These are phyloP conservation scores for Notothenia coriiceps DNA, from an alignment of 2,113 vertebrate species.

Conservation along the genomic window DNA sequence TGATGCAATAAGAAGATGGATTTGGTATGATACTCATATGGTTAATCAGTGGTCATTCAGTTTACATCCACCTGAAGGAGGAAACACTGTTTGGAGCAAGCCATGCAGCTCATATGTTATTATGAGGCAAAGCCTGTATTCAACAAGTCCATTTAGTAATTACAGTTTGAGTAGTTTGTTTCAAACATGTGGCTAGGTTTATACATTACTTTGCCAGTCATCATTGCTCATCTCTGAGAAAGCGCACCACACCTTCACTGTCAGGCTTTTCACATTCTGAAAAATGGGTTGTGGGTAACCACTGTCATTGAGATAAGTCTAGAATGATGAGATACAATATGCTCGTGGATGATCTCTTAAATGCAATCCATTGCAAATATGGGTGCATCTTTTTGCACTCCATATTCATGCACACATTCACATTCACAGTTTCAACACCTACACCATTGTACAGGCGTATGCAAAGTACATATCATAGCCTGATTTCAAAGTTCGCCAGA, in stretches of 20 bases:
- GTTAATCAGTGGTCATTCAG: neutral
- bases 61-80: neutral
- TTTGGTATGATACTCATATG: neutral
- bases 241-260: neutral
- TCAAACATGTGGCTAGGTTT: neutral
- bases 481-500: neutral
- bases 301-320: neutral
- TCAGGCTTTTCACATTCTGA: neutral
- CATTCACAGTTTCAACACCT: neutral
- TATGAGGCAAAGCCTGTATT: neutral
- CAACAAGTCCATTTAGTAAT: neutral
- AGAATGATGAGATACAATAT: neutral
- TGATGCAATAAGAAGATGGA: neutral
- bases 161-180: neutral
- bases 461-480: slow-evolving; percentile 2
- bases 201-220: neutral
- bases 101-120: neutral
- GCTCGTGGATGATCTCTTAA: neutral
- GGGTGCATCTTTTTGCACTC: neutral
- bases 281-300: neutral
- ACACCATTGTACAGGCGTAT: neutral
- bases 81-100: neutral
- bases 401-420: neutral
- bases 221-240: neutral
- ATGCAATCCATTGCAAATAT: neutral